Evolutionary conservation across 2,797 vertebrate species (phyloP).

Genomic region (Intellagama lesueurii): DNA sequence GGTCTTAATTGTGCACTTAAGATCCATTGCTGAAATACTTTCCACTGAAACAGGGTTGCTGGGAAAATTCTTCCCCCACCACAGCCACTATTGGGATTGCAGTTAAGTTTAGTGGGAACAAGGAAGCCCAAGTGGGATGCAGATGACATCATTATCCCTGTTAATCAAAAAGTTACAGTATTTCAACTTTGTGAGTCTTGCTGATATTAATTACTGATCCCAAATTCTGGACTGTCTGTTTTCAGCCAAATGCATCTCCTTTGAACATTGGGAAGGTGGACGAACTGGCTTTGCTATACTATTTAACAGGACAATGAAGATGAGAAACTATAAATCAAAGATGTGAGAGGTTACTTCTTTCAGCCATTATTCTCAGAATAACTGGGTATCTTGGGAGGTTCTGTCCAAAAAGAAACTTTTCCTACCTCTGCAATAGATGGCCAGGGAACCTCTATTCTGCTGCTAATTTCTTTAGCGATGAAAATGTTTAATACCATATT

Average conservation of each 20-base stretch:
- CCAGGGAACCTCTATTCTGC: neutral
- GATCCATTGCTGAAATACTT: neutral
- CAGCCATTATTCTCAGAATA: too few relatives aligned
- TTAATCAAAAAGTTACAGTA: neutral
- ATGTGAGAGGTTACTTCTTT: too few relatives aligned
- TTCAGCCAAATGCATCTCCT: neutral
- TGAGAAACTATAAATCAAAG: too few relatives aligned
- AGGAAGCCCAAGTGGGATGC: neutral
- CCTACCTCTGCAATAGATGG: neutral
- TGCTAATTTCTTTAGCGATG: neutral
- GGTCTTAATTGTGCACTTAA: neutral
- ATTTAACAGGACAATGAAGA: neutral
- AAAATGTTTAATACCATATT: neutral
- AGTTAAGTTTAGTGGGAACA: neutral
- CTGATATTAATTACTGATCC: neutral
- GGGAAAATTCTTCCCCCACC: neutral
- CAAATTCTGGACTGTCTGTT: neutral
- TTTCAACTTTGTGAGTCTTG: neutral
- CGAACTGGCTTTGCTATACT: neutral
- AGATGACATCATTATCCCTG: neutral
- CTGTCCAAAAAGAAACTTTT: too few relatives aligned
- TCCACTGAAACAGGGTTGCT: neutral
- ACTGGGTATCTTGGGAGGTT: too few relatives aligned
- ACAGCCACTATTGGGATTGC: neutral
- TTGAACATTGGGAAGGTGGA: neutral